These are phyloP conservation scores for Sphaeramia orbicularis DNA, from an alignment of 2,797 vertebrate genomes.

Conservation along the genomic window DNA sequence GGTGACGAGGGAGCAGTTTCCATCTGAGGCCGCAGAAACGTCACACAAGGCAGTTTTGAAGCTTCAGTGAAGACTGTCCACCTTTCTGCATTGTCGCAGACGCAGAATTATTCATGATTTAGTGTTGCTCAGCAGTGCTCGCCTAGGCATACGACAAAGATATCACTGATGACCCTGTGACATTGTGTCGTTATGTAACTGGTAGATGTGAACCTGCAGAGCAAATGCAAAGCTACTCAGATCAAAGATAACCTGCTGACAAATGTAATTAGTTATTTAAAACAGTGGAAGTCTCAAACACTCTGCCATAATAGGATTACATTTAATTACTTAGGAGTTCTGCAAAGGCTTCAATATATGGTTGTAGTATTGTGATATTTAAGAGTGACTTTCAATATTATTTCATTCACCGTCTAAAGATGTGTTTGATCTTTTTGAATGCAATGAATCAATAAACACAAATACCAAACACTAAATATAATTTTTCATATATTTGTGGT, in stretches of 20 bases:
- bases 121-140: slow-evolving; percentile 9
- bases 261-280: slow-evolving; percentile 22
- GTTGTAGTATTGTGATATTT: neutral
- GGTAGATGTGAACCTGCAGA: slow-evolving; percentile 19
- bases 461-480: too few species aligned
- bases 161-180: slow-evolving; percentile 12
- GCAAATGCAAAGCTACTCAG: neutral
- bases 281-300: neutral
- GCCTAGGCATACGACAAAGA: slow-evolving; percentile 21
- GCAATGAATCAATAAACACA: too few species aligned
- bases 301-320: slow-evolving; percentile 2
- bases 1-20: slow-evolving; percentile 27
- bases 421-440: too few species aligned
- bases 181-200: slow-evolving; percentile 32
- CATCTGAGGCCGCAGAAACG: slow-evolving; percentile 26
- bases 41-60: slow-evolving; percentile 18
- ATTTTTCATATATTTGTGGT: too few species aligned
- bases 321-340: neutral
- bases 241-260: slow-evolving; percentile 41
- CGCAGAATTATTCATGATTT: slow-evolving; percentile 47
- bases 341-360: neutral
- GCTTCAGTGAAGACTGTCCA: slow-evolving; percentile 6
- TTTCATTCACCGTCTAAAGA: too few species aligned
- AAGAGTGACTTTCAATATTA: neutral
- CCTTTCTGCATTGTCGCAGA: slow-evolving; percentile 3